phyloP scores from a whole-genome alignment of 2,113 vertebrate species.

The Corynorhinus townsendii region DNA sequence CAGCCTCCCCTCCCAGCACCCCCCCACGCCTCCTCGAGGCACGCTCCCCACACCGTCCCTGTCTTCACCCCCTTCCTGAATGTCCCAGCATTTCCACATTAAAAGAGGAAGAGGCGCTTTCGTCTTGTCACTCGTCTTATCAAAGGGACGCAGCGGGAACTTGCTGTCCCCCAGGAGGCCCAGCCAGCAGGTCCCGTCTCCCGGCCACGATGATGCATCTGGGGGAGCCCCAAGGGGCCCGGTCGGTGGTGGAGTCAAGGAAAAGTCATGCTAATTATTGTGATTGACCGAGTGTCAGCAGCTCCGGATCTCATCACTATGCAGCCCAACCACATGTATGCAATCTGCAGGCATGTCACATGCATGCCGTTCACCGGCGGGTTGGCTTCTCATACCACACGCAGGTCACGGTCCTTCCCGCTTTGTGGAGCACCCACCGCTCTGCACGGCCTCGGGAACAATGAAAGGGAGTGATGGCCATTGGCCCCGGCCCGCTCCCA shows the following conservation, averaged over 20 bases:
- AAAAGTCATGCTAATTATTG: neutral
- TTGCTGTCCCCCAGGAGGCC: neutral
- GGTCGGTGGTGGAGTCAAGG: neutral
- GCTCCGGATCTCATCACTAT: neutral
- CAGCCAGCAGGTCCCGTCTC: neutral
- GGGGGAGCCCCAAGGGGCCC: neutral
- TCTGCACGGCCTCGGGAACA: neutral
- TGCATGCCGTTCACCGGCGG: neutral
- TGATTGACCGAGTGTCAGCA: neutral
- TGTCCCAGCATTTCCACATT: neutral
- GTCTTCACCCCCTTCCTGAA: neutral
- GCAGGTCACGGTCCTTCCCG: neutral
- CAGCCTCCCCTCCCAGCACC: neutral
- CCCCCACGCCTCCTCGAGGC: accelerated
- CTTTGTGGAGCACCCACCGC: neutral
- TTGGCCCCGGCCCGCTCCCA: neutral
- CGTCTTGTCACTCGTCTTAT: neutral
- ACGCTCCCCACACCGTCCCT: neutral
- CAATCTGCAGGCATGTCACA: neutral
- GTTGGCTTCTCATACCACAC: neutral
- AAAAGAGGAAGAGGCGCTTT: neutral
- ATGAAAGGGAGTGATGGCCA: neutral
- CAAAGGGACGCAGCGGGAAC: neutral
- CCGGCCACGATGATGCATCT: neutral
- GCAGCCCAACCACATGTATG: neutral